phyloP scores from a whole-genome alignment of 1,140 invertebrate genomes.

The Diorhabda carinulata region DNA sequence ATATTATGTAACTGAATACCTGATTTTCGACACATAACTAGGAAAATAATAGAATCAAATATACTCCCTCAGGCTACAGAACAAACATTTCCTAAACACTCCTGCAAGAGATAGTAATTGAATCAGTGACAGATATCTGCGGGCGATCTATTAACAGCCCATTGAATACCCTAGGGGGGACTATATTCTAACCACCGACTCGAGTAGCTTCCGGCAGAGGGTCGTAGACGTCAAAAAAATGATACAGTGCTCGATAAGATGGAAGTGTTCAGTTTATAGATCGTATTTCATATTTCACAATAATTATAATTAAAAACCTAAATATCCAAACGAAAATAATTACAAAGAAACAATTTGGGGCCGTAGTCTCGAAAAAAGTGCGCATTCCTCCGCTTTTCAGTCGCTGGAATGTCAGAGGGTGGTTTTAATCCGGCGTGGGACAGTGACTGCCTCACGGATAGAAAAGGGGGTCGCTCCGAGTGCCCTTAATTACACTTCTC shows the following conservation, averaged over 20 bases:
- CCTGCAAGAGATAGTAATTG: slow-evolving; percentile 13
- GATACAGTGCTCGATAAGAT: not conserved
- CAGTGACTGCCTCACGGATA: not conserved
- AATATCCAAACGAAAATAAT: too few species aligned
- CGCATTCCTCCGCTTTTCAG: slow-evolving; percentile 5
- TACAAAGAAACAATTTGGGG: too few species aligned
- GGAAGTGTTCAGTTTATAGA: too few species aligned
- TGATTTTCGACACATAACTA: not conserved
- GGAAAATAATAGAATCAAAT: slow-evolving; percentile 4
- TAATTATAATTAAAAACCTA: too few species aligned
- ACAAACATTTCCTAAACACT: slow-evolving; percentile 15
- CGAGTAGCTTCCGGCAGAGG: slow-evolving; percentile 4
- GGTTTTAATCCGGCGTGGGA: slow-evolving; percentile 24
- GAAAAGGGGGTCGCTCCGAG: slow-evolving; percentile 22
- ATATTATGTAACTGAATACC: too few species aligned
- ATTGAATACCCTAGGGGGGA: slow-evolving; percentile 6
- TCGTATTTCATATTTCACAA: too few species aligned
- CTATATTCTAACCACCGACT: slow-evolving; percentile 10
- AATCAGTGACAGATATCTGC: slow-evolving; percentile 15
- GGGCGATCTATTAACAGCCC: slow-evolving; percentile 14
- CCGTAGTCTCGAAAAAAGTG: not conserved
- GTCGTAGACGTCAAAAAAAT: not conserved
- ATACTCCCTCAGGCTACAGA: not conserved
- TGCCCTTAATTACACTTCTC: slow-evolving; percentile 27
- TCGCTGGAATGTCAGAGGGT: slow-evolving; percentile 7